phyloP scores from a whole-genome alignment of 1,140 invertebrate species.

The Eumeta japonica region DNA sequence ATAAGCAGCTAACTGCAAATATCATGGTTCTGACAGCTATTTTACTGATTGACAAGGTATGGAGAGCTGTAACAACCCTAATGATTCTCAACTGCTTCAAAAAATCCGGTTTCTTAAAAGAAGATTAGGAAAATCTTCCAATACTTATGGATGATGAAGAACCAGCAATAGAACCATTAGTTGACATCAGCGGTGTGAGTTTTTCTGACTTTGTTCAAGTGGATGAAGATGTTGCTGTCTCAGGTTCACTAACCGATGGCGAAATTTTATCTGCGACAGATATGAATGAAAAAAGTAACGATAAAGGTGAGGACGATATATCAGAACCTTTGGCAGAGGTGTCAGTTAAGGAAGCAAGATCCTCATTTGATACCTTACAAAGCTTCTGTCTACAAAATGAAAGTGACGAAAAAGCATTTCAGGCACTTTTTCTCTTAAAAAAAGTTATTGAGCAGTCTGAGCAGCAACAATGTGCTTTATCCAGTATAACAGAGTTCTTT shows the following conservation, averaged over 20 bases:
- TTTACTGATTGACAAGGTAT: slow-evolving; percentile 16
- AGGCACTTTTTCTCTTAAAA: slow-evolving; percentile 15
- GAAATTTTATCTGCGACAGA: slow-evolving; percentile 14
- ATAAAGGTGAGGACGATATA: slow-evolving; percentile 12
- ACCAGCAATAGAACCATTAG: slow-evolving; percentile 4
- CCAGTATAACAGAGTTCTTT: no score
- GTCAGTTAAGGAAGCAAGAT: slow-evolving; percentile 17
- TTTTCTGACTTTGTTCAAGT: no score
- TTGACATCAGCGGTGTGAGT: neutral
- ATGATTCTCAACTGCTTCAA: slow-evolving; percentile 7
- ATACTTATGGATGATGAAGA: slow-evolving; percentile 4
- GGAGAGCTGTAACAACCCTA: slow-evolving; percentile 13
- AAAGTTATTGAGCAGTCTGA: slow-evolving; percentile 13
- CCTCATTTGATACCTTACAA: slow-evolving; percentile 15
- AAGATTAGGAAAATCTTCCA: slow-evolving; percentile 7
- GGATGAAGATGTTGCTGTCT: slow-evolving; percentile 14
- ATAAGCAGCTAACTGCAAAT: no score
- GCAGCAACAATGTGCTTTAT: slow-evolving; percentile 16
- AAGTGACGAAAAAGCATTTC: slow-evolving; percentile 17
- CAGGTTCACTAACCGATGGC: slow-evolving; percentile 10
- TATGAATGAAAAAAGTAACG: slow-evolving; percentile 13
- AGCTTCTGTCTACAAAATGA: no score
- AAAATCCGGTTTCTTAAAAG: slow-evolving; percentile 5
- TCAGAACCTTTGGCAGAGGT: slow-evolving; percentile 15
- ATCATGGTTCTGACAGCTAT: slow-evolving; percentile 16